A percentile compares a stretch with the other conserved stretches of the same genome.
These are phyloP conservation scores for Helicoverpa assulta DNA, from an alignment of 2,888 invertebrate species.

Conservation along the genomic window DNA sequence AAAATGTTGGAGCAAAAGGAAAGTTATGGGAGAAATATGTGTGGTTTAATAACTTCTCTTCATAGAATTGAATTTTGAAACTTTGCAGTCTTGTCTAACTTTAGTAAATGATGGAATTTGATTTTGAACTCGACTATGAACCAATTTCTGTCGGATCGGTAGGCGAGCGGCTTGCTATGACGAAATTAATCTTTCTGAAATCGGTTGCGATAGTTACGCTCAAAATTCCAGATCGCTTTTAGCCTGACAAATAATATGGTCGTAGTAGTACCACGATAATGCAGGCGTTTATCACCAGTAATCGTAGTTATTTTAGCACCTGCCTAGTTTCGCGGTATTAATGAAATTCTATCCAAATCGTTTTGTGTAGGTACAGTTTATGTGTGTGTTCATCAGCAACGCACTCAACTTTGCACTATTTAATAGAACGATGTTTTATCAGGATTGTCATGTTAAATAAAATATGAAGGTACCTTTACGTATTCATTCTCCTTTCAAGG, in stretches of 20 bases:
- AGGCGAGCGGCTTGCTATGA: background rate
- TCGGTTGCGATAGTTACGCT: background rate
- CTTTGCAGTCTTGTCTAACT: conserved; percentile 1
- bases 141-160: conserved; percentile 6
- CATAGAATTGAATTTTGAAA: conserved; percentile 18
- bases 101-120: conserved; percentile 24
- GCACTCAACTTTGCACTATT: no score
- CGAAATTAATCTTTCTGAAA: background rate
- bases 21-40: conserved; percentile 11
- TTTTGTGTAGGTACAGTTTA: no score
- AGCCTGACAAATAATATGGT: background rate
- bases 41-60: conserved; percentile 21
- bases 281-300: background rate
- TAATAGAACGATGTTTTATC: no score
- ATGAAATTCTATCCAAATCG: background rate
- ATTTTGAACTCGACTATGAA: conserved; percentile 8
- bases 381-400: no score
- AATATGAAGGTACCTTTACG: background rate
- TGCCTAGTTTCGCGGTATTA: no score
- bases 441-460: no score
- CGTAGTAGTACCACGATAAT: background rate
- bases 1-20: conserved; percentile 21
- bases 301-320: background rate
- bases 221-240: background rate
- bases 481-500: background rate